Evolutionary conservation across 2,113 vertebrate genomes (phyloP).

Genomic region (Chroicocephalus ridibundus): DNA sequence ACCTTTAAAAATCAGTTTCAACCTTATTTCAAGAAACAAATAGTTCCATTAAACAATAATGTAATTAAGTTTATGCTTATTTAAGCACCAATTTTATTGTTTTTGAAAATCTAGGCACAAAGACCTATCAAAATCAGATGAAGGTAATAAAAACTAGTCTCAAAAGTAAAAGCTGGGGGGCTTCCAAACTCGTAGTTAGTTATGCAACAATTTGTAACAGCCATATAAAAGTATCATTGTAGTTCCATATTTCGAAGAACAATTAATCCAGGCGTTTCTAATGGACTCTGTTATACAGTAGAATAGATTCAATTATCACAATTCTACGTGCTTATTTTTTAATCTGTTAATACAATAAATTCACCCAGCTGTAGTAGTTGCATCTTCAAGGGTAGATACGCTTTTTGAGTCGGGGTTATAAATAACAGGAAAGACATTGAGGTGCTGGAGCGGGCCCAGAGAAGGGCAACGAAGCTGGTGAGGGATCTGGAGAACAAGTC

Average conservation of each 20-base stretch:
- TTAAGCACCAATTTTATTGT: background rate
- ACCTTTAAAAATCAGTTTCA: background rate
- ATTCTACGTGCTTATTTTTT: background rate
- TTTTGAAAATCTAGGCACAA: background rate
- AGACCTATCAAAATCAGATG: background rate
- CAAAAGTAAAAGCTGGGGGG: background rate
- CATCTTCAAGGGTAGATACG: background rate
- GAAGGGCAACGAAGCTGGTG: too few species aligned
- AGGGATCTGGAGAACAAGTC: too few species aligned
- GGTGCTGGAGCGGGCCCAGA: too few species aligned
- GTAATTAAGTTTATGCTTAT: background rate
- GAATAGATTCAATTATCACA: background rate
- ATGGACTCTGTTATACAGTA: background rate
- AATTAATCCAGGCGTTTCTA: background rate
- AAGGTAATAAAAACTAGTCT: background rate
- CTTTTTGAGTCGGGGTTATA: background rate
- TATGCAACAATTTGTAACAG: background rate
- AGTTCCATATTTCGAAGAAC: background rate
- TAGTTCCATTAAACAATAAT: background rate
- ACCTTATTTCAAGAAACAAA: background rate
- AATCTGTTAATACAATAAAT: background rate
- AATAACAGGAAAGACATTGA: background rate
- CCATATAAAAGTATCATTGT: background rate
- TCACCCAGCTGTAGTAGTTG: background rate
- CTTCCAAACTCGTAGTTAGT: background rate